Evolutionary conservation across 1,140 invertebrate genomes (phyloP), one percentile per base, ranked within the genome.

Genomic region (Bathynomus jamesi): DNA sequence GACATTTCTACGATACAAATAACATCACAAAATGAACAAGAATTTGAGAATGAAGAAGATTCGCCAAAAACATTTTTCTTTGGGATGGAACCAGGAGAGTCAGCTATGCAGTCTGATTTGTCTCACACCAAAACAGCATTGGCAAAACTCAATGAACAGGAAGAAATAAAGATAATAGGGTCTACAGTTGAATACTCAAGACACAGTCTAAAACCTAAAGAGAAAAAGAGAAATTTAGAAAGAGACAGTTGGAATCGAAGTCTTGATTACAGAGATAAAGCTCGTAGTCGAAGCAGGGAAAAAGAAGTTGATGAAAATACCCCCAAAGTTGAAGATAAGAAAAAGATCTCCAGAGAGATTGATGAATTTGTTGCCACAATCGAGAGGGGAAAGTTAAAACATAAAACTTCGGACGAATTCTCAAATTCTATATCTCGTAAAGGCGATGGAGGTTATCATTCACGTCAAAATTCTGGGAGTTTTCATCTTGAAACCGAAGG

Each of bases 361-460:
- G 76, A 77, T 53, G 70, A 77, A 2, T 77, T 77, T 70, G 76
- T 70, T 8, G 63, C 73, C 8, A 65, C 76, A 5, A 73, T 77
- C 30, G 76, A 77, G 27, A 60, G 70, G 3, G 67, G 69, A 67
- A 77, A 73, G 64, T 21, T 69, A n/a, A 69, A 67, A 25, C 67
- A 64, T n/a, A 10, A 61, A 7, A 31, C 31, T 62, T 63, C 66
- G 1, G 72, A 74, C 4, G 71, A 73, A 32, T 30, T 70, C 25
- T 46, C 65, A n/a, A 74, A 72, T 63, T 68, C 62, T 24, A 73
- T 69, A 28, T 74, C 73, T 4, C 31, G 68, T 17, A 61, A 72
- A 29, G 76, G 73, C 30, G 76, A 77, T 40, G 76, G 72, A 24
- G 75, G 76, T 8, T 77, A 77, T 62, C 76, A 77, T 31, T 77